Percentiles rank a stretch among this genome's conserved stretches.
Evolutionary conservation across 2,888 invertebrate genomes (phyloP).

Genomic region (Trisateles emortualis): DNA sequence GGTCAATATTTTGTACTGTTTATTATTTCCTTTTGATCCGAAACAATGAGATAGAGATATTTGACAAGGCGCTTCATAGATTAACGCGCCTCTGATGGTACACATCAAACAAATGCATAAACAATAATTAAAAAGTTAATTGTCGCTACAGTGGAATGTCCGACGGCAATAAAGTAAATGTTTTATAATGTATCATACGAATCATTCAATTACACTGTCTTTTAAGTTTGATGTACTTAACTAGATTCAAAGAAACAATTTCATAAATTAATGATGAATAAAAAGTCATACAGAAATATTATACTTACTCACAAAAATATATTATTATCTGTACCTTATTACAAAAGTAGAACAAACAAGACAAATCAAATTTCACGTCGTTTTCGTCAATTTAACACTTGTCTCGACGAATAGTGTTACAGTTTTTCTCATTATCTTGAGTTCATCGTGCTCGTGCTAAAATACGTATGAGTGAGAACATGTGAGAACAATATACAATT

Average conservation of each 20-base stretch:
- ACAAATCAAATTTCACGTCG: conserved; percentile 6
- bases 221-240: conserved; percentile 29
- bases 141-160: conserved; percentile 55
- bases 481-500: conserved; percentile 75
- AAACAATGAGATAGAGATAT: conserved; percentile 67
- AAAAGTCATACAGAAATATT: conserved; percentile 7
- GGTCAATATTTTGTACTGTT: conserved; percentile 78
- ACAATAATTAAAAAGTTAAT: conserved; percentile 68
- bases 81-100: conserved; percentile 64
- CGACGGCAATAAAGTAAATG: conserved; percentile 52
- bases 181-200: conserved; percentile 40
- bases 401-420: conserved; percentile 15
- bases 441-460: conserved; percentile 57
- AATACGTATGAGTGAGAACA: conserved; percentile 65
- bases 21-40: conserved; percentile 80
- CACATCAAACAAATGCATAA: conserved; percentile 76
- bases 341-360: background rate
- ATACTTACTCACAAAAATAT: background rate
- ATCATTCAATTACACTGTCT: conserved; percentile 23
- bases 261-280: conserved; percentile 12
- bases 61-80: conserved; percentile 70
- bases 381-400: conserved; percentile 48
- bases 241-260: conserved; percentile 24
- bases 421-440: conserved; percentile 31
- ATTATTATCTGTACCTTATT: too few species aligned